Conservation (phyloP, 2,797 vertebrate species). For the Lophius americanus region DNA sequence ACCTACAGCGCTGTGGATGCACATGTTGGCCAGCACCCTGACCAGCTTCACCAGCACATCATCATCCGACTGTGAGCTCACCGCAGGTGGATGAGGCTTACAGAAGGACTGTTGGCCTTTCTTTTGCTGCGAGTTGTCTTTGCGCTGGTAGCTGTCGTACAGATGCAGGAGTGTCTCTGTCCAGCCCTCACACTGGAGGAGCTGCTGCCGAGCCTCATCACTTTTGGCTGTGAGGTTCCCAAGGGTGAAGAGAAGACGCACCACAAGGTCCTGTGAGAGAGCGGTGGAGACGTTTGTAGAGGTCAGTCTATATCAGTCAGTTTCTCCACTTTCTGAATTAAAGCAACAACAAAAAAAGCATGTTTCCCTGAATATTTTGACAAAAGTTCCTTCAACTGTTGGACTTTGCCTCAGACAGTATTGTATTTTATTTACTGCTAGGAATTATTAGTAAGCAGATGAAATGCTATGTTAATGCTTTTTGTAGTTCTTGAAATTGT, state of each 20-base stretch:
- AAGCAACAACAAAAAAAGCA: neutral
- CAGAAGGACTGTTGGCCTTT: neutral
- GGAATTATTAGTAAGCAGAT: neutral
- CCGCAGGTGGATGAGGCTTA: neutral
- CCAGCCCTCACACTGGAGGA: conserved; percentile 82
- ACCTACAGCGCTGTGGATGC: conserved; percentile 86
- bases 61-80: conserved; percentile 72
- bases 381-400: too few relatives aligned
- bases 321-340: neutral
- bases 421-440: neutral
- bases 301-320: neutral
- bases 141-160: conserved; percentile 82
- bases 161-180: conserved; percentile 82
- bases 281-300: neutral
- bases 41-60: conserved; percentile 93
- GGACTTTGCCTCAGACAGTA: too few relatives aligned
- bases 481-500: neutral
- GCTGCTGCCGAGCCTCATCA: conserved; percentile 80
- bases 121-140: conserved; percentile 41
- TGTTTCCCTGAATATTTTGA: too few relatives aligned
- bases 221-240: conserved; percentile 91
- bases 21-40: conserved; percentile 91
- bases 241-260: conserved; percentile 91
- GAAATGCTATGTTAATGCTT: too few relatives aligned
- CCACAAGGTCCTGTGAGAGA: conserved; percentile 87